Conservation (phyloP, 2,113 vertebrate genomes). For the Megalops atlanticus region DNA sequence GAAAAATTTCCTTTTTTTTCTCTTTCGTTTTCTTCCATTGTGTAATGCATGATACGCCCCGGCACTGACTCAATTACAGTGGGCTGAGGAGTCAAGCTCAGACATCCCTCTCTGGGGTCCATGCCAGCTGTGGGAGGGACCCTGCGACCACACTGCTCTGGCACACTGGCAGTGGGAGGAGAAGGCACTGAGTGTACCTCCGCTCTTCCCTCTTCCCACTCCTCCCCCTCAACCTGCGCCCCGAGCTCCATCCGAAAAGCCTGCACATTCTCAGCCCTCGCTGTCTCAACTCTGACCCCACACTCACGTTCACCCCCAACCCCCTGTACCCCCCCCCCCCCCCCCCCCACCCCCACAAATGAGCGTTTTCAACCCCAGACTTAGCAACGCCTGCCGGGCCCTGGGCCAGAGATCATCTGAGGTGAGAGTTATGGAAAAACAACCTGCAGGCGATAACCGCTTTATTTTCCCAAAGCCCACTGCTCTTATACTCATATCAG, state of each 20-base stretch:
- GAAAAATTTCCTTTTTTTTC: neutral
- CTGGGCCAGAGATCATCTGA: neutral
- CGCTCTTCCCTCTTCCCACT: no score
- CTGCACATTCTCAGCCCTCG: no score
- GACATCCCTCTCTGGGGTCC: neutral
- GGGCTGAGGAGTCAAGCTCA: neutral
- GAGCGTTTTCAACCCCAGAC: neutral
- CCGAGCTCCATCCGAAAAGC: no score
- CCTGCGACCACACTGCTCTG: neutral
- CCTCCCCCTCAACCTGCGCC: no score
- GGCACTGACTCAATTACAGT: neutral
- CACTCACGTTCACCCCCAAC: no score
- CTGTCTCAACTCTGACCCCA: no score
- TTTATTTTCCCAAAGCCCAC: neutral
- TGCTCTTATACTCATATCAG: neutral
- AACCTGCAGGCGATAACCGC: neutral
- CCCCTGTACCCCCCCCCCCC: no score
- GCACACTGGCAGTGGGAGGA: no score
- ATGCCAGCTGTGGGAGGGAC: neutral
- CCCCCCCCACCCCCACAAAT: no score
- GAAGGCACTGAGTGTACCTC: no score
- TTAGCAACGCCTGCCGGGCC: neutral
- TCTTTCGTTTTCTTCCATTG: neutral
- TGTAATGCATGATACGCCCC: no score
- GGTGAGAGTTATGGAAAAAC: neutral